Conservation (phyloP, 2,113 vertebrate genomes). For the Mormyrus iriodes region DNA sequence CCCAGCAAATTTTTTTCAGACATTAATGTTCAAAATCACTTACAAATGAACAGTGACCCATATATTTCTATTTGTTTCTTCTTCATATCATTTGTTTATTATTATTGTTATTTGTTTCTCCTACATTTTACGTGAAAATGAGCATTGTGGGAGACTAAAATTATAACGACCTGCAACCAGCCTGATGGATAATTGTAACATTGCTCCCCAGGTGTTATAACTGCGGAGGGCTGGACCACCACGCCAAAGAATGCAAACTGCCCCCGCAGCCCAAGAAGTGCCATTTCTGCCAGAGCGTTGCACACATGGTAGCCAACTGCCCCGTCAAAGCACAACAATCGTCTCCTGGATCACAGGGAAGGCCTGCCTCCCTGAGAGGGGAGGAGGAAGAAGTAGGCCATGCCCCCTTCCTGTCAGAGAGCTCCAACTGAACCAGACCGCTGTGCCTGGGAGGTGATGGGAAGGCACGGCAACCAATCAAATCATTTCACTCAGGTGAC, state of each 20-base stretch:
- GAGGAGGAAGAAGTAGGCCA: conserved; percentile 69
- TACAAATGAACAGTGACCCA: background rate
- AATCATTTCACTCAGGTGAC: conserved; percentile 46
- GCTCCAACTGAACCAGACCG: conserved; percentile 64
- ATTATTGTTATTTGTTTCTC: background rate
- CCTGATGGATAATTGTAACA: background rate
- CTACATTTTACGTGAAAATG: background rate
- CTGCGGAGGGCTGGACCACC: conserved; percentile 93
- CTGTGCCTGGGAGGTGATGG: conserved; percentile 30
- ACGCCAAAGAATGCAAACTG: conserved; percentile 96
- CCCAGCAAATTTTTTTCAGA: background rate
- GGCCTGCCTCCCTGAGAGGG: conserved; percentile 65
- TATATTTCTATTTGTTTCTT: background rate
- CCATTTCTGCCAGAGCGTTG: conserved; percentile 93
- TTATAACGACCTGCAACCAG: background rate
- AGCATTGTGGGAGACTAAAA: background rate
- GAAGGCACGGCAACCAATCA: conserved; percentile 58
- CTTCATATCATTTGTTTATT: background rate
- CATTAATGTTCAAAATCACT: background rate
- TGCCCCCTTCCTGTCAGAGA: conserved; percentile 57
- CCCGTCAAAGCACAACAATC: conserved; percentile 82
- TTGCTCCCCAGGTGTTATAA: conserved; percentile 80
- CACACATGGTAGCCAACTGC: conserved; percentile 92
- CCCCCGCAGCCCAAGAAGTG: conserved; percentile 96
- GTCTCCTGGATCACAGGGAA: conserved; percentile 78